Base-by-base conservation (phyloP, 1,140 invertebrate species). In the Zaprionus ghesquierei region DNA sequence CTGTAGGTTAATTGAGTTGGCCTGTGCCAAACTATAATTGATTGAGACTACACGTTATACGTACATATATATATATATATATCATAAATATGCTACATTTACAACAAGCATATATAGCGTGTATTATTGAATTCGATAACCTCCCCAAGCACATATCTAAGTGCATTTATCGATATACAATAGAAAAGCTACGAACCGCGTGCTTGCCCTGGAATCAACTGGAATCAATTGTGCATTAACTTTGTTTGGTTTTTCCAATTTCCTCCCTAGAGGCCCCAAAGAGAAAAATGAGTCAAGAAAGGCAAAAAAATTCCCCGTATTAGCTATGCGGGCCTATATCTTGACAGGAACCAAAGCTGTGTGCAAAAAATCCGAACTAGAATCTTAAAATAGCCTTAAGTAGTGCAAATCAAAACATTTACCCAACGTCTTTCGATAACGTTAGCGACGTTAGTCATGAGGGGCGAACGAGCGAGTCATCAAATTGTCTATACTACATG, bases 331-430 rank as follows among this genome's bases (percentile, higher is more conserved):
- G 10, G 10, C 5, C 4, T 31, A n/a, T 63, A 63, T 63, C 61
- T 54, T 53, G 61, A 63, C 61, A 63, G 35, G 33, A 12, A 41
- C 33, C 6, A 27, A 63, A 63, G 3, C 27, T 15, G 12, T 29
- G 27, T 12, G 3, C 31, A 33, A 33, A 33, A 51, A 10, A 54
- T 38, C 22, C 25, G 20, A 20, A 33, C 31, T 33, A 10, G 31
- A n/a, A n/a, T n/a, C n/a, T n/a, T n/a, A n/a, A 13, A 33, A 33
- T 13, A 12, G 31, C 1, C 12, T 33, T 33, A 41, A 41, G 6
- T 41, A 41, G n/a, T 29, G 6, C 6, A 41, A 15, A 41, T 41
- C n/a, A 41, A 15, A 15, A 15, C 35, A 15, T 5, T 13, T 13
- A 35, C 13, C 12, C 33, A 13, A 35, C 33, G 13, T 13, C 4